Evolutionary conservation across 2,113 vertebrate species (phyloP), one percentile per base, ranked within the genome.

Genomic region (Coregonus clupeaformis): DNA sequence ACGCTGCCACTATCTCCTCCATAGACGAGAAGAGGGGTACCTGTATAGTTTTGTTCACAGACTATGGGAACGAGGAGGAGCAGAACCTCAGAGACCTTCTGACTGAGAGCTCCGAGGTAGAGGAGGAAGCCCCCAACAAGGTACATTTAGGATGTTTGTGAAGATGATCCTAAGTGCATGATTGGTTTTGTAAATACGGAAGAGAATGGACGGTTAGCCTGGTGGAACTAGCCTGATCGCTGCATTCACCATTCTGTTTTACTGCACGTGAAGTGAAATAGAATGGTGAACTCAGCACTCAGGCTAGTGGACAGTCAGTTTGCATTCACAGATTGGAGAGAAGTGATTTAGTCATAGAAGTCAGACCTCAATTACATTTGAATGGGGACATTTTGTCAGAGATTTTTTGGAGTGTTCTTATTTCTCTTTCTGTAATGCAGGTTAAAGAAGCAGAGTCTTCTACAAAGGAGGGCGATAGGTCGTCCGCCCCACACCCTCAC

Each of bases 31-130:
- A 94, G 75, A 94, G 82, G 66, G 95, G 94, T 73, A 96, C 95
- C 0, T 98, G 97, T 77, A 3, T 95, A 16, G 95, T 98, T 42
- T 79, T 94, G 80, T 99, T 94, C 73, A 93, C 86, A 0, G 94
- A 91, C 55, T 99, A 98, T 25, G 96, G 96, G 71, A 99, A 99
- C 66, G 91, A 92, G 79, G 97, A 99, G 80, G 93, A 98, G 76
- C 95, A 97, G 74, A 94, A 93, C 59, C 90, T 99, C 1, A 85
- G 89, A 25, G 94, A 97, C 78, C 84, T 99, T 69, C 90, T 95
- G 24, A 89, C 89, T 68, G 81, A 88, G 1, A 80, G 74, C 3
- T 75, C 89, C 66, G 96, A 95, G 85, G 89, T 59, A 72, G 91
- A 94, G 76, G 90, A 91, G 82, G 92, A 92, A 68, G 73, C 71